These are phyloP conservation scores for Ethmia dodecea DNA, from an alignment of 2,888 invertebrate species.

Conservation along the genomic window DNA sequence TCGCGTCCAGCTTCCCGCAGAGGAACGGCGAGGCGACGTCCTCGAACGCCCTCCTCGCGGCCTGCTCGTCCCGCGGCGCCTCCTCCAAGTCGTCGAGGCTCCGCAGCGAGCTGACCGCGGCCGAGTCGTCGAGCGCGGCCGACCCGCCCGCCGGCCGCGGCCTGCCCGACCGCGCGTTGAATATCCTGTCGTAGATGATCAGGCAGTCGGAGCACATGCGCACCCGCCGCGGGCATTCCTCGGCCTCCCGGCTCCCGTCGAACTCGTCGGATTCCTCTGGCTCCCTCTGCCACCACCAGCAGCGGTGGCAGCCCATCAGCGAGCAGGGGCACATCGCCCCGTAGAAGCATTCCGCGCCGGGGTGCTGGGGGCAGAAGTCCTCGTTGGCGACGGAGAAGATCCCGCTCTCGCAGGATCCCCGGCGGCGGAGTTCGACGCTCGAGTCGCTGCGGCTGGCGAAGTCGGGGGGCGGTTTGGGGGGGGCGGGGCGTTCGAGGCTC, in stretches of 20 bases:
- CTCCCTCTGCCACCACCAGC: slow-evolving; percentile 59
- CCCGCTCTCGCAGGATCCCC: slow-evolving; percentile 93
- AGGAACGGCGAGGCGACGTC: slow-evolving; percentile 34
- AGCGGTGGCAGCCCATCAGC: slow-evolving; percentile 61
- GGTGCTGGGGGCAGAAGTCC: slow-evolving; percentile 77
- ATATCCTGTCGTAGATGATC: slow-evolving; percentile 44
- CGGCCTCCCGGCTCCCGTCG: slow-evolving; percentile 21
- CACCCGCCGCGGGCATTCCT: slow-evolving; percentile 22
- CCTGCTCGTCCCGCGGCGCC: slow-evolving; percentile 18
- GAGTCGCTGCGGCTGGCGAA: slow-evolving; percentile 27
- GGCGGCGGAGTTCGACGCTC: slow-evolving; percentile 65
- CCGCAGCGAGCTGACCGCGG: slow-evolving; percentile 76
- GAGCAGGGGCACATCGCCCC: slow-evolving; percentile 63
- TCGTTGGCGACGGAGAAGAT: slow-evolving; percentile 93
- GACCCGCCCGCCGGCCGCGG: slow-evolving; percentile 35
- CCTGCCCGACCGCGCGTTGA: slow-evolving; percentile 25
- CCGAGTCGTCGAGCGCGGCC: slow-evolving; percentile 77
- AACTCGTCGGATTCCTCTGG: slow-evolving; percentile 22
- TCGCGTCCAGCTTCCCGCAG: slow-evolving; percentile 35
- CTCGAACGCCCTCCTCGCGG: slow-evolving; percentile 5
- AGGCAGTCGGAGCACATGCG: slow-evolving; percentile 43
- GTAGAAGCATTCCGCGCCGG: slow-evolving; percentile 31
- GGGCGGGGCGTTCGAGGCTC: slow-evolving; percentile 30
- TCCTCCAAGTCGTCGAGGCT: slow-evolving; percentile 77
- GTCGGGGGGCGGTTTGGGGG: slow-evolving; percentile 27